These are phyloP conservation scores for Apeira syringaria DNA, from an alignment of 2,888 invertebrate genomes.

Conservation along the genomic window DNA sequence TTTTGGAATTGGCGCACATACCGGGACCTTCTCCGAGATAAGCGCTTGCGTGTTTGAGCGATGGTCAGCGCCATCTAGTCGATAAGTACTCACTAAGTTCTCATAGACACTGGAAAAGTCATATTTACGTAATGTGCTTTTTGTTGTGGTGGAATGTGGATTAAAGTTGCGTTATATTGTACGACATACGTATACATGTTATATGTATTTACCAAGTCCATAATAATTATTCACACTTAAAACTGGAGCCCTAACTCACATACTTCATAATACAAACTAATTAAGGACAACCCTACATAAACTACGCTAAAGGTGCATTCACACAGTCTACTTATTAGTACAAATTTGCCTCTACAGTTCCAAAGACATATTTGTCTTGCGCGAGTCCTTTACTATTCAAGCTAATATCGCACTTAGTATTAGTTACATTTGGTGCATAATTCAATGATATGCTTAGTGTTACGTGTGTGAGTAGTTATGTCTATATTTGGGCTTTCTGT, in stretches of 20 bases:
- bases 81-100: too few relatives aligned
- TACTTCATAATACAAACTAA: slow-evolving; percentile 55
- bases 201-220: slow-evolving; percentile 20
- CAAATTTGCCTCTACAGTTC: slow-evolving; percentile 72
- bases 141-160: too few relatives aligned
- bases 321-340: slow-evolving; percentile 71
- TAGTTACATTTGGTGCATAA: slow-evolving; percentile 56
- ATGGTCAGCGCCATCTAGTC: too few relatives aligned
- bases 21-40: too few relatives aligned
- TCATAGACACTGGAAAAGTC: too few relatives aligned
- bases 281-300: slow-evolving; percentile 61
- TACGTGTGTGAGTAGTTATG: slow-evolving; percentile 61
- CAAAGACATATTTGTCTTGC: slow-evolving; percentile 78
- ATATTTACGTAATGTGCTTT: too few relatives aligned
- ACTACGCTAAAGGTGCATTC: slow-evolving; percentile 70
- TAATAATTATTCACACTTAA: slow-evolving; percentile 37
- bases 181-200: neutral
- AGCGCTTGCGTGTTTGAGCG: too few relatives aligned
- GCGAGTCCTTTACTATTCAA: slow-evolving; percentile 55
- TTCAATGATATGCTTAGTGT: slow-evolving; percentile 45
- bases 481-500: slow-evolving; percentile 80
- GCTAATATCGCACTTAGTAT: slow-evolving; percentile 66
- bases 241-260: slow-evolving; percentile 41
- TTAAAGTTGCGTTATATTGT: too few relatives aligned
- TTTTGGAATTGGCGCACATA: too few relatives aligned